Base-by-base conservation (phyloP, 2,888 invertebrate species). In the Lasioglossum calceatum region DNA sequence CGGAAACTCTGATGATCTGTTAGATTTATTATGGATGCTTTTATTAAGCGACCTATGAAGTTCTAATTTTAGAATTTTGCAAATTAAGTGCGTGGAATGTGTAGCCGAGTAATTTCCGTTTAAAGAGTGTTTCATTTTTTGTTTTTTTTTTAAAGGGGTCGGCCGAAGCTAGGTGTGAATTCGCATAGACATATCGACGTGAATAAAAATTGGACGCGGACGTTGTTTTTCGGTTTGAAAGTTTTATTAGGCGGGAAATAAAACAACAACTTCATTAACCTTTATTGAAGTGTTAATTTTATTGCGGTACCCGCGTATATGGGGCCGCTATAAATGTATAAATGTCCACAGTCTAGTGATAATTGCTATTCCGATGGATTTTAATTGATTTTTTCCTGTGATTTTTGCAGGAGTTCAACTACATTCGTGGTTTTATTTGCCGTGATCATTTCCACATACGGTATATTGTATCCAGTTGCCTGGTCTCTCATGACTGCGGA, bases 281-380 rank as follows among this genome's bases (percentile, higher is more conserved):
- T 39, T 54, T 75, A 86, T 79, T 73, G 77, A 47, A 39, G 39
- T 39, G 36, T 70, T 39, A 39, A 70, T 70, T 70, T 70, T 23
- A 70, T 39, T 70, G 70, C 39, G 23, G 23, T 39, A 10, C 4
- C 23, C 12, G 39, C 12, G 12, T 12, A 23, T 39, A 12, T 23
- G 39, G 19, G 8, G 10, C 23, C 39, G 70, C 23, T 1, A 12
- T 70, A 70, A 70, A 70, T 70, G 39, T 39, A 70, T 70, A 70
- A 70, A 70, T 36, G n/a, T 39, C 23, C n/a, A 23, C 70, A 4
- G 67, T 67, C 36, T 36, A 36, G 67, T 67, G 67, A 67, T 67
- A 67, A 67, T 67, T 67, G 36, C 19, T 19, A 19, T 67, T 36
- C 32, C 8, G 36, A 16, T 19, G 67, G 67, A 19, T 32, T 67